phyloP scores from a whole-genome alignment of 2,888 invertebrate genomes.

The Ophion obscuratus region DNA sequence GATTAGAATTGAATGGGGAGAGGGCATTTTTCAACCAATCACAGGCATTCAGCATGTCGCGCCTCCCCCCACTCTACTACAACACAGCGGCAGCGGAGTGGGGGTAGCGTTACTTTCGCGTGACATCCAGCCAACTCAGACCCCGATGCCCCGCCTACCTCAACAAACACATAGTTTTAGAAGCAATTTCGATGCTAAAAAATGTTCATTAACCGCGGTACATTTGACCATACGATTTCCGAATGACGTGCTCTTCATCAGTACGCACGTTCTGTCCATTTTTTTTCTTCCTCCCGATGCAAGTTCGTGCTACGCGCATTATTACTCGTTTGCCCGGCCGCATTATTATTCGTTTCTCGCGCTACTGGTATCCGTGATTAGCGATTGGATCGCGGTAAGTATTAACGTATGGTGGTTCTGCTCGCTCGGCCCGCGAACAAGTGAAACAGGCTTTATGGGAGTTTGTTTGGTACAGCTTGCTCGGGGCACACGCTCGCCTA shows the following conservation, averaged over 20 bases:
- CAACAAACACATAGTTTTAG: no score
- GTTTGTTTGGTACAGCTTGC: conserved; percentile 36
- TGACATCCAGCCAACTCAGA: no score
- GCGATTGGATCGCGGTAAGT: conserved; percentile 36
- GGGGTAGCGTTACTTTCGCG: no score
- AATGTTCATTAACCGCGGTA: neutral
- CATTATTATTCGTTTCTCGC: conserved; percentile 38
- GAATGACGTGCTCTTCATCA: neutral
- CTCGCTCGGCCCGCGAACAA: neutral
- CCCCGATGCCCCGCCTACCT: no score
- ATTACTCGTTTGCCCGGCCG: conserved; percentile 40
- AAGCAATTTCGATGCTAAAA: no score
- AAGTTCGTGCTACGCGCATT: conserved; percentile 9
- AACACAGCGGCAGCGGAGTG: no score
- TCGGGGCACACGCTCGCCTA: conserved; percentile 1
- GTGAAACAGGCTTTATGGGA: conserved; percentile 15
- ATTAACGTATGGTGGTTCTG: neutral
- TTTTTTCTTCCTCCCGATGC: conserved; percentile 3
- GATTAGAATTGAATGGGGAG: no score
- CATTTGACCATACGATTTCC: neutral
- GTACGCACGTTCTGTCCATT: conserved; percentile 5
- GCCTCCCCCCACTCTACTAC: no score
- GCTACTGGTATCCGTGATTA: conserved; percentile 34
- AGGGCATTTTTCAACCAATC: no score
- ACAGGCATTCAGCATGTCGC: no score